Percentiles rank a stretch among this genome's conserved stretches.
Evolutionary conservation across 2,888 invertebrate species (phyloP).

Genomic region (Dryocosmus kuriphilus): DNA sequence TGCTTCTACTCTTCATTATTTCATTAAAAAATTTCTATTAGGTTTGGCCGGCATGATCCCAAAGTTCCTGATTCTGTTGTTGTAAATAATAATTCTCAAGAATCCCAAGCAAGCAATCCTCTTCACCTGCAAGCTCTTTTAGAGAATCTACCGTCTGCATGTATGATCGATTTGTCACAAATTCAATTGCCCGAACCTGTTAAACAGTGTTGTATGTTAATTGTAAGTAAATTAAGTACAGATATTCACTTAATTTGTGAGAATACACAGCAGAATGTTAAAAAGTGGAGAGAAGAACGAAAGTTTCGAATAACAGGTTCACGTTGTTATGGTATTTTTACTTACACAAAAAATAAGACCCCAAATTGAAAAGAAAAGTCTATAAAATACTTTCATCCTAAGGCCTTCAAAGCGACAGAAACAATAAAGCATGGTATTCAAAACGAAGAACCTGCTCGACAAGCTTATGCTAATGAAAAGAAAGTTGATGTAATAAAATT

Average conservation of each 20-base stretch:
- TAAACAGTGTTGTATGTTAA: background rate
- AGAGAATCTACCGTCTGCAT: background rate
- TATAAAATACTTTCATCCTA: background rate
- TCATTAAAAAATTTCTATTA: background rate
- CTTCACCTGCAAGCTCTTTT: background rate
- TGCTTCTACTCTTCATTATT: background rate
- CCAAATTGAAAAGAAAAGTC: background rate
- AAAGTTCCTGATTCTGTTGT: background rate
- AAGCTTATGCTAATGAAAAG: background rate
- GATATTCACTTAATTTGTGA: background rate
- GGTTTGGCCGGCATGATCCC: background rate
- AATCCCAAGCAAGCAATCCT: background rate
- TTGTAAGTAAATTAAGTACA: background rate
- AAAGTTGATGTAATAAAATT: background rate
- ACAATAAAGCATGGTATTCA: background rate
- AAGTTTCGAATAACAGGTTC: constrained; percentile 28
- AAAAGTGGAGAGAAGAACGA: constrained; percentile 11
- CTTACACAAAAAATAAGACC: background rate
- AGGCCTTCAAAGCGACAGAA: no score
- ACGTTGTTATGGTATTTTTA: background rate
- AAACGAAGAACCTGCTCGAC: constrained; percentile 10
- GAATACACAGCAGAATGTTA: background rate
- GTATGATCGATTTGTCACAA: background rate
- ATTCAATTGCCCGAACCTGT: background rate
- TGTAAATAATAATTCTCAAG: background rate